Evolutionary conservation across 30 jellyfish, hydroid and myxozoan species (phyloP), one percentile per base, ranked within the genome.

Genomic region (Mastigias papua): DNA sequence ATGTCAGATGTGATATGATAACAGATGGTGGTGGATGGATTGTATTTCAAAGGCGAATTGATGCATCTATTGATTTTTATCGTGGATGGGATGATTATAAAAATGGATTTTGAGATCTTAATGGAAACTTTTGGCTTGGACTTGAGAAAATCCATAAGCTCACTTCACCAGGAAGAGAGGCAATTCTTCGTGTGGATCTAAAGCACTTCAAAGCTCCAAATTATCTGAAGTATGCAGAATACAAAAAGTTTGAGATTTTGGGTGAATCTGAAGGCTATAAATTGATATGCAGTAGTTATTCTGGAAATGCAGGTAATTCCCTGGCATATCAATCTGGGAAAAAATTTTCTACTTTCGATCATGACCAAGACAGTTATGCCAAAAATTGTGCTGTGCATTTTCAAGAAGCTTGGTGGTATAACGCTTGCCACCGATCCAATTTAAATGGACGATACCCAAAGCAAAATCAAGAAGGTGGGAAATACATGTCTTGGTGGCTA

Each of bases 21-120:
- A 78, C 89, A 0, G 77, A 57, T 34, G 89, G 89, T 1, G 89
- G 89, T 29, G 89, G 89, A 20, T 78, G 89, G 89, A 60, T 78
- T 23, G 79, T 78, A 31, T 30, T 78, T 48, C 89, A 78, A 50
- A 34, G 79, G 8, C 89, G 89, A 7, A 28, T 33, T 3, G 79
- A 78, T 35, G 51, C 34, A 34, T 50, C 2, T 9, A 70, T 78
- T 27, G 42, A 32, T 25, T 78, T 78, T 35, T 34, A 27, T 31
- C 65, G 65, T 50, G 77, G 66, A 50, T 78, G 89, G 89, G 28
- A 30, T 21, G 89, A 42, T 20, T 78, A 78, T 42, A 57, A 78
- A 63, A 29, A 62, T 16, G 89, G 89, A 16, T 78, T 78, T 34
- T 78, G 89, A 4, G 89, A 78, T 58, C 20, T 64, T 28, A 58